Evolutionary conservation across 2,113 vertebrate species (phyloP).

Genomic region (Cygnus atratus): DNA sequence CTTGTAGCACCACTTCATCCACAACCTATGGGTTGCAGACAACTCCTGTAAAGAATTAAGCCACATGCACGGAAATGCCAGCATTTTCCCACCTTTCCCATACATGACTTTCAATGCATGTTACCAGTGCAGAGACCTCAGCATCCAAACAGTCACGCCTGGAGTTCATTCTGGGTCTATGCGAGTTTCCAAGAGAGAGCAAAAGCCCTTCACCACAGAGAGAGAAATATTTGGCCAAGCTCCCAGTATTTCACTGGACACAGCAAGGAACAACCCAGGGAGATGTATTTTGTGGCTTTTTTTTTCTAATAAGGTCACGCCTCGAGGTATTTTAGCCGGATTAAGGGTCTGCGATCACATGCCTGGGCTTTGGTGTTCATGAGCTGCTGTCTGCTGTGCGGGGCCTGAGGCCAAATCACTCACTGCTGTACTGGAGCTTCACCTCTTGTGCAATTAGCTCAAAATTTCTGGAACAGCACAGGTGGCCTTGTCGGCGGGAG

Average conservation of each 20-base stretch:
- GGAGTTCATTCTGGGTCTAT: neutral
- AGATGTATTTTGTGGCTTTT: constrained; percentile 9
- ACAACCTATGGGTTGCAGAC: neutral
- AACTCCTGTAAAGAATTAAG: neutral
- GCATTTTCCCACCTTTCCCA: neutral
- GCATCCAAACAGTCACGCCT: neutral
- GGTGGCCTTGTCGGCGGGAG: neutral
- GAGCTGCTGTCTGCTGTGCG: neutral
- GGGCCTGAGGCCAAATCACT: constrained; percentile 17
- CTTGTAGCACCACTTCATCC: neutral
- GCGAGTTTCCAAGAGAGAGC: neutral
- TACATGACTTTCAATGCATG: neutral
- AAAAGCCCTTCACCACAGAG: neutral
- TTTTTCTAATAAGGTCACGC: constrained; percentile 10
- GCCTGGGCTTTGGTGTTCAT: neutral
- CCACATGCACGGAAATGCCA: neutral
- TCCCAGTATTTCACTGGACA: neutral
- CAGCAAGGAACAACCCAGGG: neutral
- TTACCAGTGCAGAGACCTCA: neutral
- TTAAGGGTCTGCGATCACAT: neutral
- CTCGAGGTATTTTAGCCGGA: neutral
- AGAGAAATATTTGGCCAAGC: neutral
- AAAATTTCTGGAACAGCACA: neutral
- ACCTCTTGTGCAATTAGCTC: constrained; percentile 20
- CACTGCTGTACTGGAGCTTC: neutral